Evolutionary conservation across 2,888 invertebrate species (phyloP).

Genomic region (Eledone cirrhosa): DNA sequence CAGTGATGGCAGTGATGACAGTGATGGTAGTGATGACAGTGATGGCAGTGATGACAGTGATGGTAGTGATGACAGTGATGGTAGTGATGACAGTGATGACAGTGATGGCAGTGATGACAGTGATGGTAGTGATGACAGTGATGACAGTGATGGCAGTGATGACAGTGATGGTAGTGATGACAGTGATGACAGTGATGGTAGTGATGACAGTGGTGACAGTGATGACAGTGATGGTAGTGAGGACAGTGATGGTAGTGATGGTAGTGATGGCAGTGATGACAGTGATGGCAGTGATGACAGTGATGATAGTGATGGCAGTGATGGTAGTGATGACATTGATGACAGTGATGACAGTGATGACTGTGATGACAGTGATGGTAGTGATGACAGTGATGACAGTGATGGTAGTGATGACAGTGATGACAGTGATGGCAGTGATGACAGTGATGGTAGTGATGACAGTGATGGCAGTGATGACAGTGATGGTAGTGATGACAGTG

Average conservation of each 20-base stretch:
- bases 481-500: constrained; percentile 1
- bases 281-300: neutral
- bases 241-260: no score
- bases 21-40: constrained; percentile 18
- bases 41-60: constrained; percentile 16
- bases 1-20: constrained; percentile 9
- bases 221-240: no score
- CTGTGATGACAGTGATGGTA: neutral
- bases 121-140: constrained; percentile 3
- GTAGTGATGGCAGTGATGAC: neutral
- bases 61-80: constrained; percentile 18
- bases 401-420: neutral
- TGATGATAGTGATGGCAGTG: constrained; percentile 13
- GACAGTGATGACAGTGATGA: no score
- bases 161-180: constrained; percentile 4
- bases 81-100: neutral
- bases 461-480: neutral
- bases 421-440: constrained; percentile 6
- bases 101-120: constrained; percentile 9
- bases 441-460: neutral
- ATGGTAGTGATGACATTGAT: no score
- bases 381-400: constrained; percentile 14
- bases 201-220: no score
- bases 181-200: constrained; percentile 19
- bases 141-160: constrained; percentile 8